Base-by-base conservation (phyloP, 1,140 invertebrate species). In the Eurytemora carolleeae region DNA sequence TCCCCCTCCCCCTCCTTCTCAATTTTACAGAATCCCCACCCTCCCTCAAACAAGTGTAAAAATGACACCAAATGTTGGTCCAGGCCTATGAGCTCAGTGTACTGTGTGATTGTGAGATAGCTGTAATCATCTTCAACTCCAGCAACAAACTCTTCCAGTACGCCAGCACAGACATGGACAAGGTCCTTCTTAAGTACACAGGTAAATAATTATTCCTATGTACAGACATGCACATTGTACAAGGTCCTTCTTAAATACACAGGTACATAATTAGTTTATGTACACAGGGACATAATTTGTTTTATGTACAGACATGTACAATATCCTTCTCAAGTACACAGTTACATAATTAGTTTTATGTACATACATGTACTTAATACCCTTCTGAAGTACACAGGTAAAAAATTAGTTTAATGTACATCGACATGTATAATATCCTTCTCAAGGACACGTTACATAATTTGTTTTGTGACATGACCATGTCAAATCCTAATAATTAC, bases 141-240 rank as follows among this genome's bases (percentile, higher is more conserved):
- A 92, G 88, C 75, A 98, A 98, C 79, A 97, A 97, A 76, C 78
- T 99, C 65, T 99, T 98, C 76, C 94, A 98, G 77, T 98, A 97
- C 77, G 93, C 92, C 63, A 95, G 89, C 75, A 97, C 93, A 62
- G 94, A 98, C 74, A 98, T 98, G 93, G 94, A 98, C 78, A 96
- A 97, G 78, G 93, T 98, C 67, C 80, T 99, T 66, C 83, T 99
- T 68, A 98, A 98, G 77, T 98, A 99, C 77, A 98, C 95, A 65
- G 59, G 59, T 61, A 61, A 55, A 1, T 59, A 55, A 44, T 44
- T 44, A 44, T 44, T 44, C 31, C n/a, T 12, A 44, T 44, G n/a
- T 44, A n/a, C 31, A 7, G 7, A 7, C n/a, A 44, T n/a, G n/a
- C 7, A 44, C n/a, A 44, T 44, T n/a, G 31, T 7, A 44, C n/a